A percentile compares a stretch with the other conserved stretches of the same genome.
phyloP scores from a whole-genome alignment of 37 sponge, comb jelly and placozoan species.

The Aplysina aerophoba region DNA sequence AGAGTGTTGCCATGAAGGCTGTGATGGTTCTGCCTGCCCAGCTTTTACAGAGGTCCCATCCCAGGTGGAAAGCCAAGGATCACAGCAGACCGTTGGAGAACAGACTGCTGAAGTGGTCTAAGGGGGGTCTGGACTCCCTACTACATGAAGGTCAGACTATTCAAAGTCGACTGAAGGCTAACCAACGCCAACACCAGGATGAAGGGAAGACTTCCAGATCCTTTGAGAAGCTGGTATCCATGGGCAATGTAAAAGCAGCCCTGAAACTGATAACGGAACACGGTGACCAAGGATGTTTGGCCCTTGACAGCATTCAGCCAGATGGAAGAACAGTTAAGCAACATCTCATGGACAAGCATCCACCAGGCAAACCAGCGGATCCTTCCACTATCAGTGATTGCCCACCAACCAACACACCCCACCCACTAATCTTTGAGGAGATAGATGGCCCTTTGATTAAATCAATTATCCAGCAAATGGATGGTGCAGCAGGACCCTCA shows the following conservation, averaged over 20 bases:
- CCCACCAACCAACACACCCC: too few species aligned
- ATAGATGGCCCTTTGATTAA: background rate
- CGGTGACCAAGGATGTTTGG: background rate
- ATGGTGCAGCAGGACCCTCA: slow-evolving; percentile 2
- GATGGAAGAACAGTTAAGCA: slow-evolving; percentile 5
- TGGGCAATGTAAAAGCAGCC: slow-evolving; percentile 9
- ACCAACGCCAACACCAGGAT: background rate
- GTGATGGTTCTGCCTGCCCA: background rate
- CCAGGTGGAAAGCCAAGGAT: slow-evolving; percentile 18
- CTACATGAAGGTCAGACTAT: background rate
- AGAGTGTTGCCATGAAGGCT: background rate
- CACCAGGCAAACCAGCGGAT: slow-evolving; percentile 1
- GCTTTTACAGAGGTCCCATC: background rate
- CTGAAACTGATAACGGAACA: background rate
- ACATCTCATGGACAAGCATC: slow-evolving; percentile 27
- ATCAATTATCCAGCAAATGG: background rate
- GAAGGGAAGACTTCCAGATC: background rate
- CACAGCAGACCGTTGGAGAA: background rate
- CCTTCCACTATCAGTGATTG: background rate
- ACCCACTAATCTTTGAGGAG: slow-evolving; percentile 1
- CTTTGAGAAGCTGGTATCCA: background rate
- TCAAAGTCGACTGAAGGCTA: background rate
- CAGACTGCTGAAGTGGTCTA: background rate
- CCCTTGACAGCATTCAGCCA: background rate
- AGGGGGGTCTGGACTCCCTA: background rate